These are phyloP conservation scores for Hypercompe scribonia DNA, from an alignment of 2,888 invertebrate species.

Conservation along the genomic window DNA sequence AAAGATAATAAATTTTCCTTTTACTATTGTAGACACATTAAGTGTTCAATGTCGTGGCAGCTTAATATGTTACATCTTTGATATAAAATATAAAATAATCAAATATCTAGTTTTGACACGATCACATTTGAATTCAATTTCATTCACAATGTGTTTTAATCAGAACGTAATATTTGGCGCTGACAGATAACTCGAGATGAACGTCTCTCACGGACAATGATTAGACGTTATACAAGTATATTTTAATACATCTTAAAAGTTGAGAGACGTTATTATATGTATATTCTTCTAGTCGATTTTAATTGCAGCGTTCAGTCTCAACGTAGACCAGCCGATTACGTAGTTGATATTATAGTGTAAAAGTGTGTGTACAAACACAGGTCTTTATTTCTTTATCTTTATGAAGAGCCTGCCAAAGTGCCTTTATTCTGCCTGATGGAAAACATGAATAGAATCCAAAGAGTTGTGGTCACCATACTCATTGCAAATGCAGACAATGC, in stretches of 20 bases:
- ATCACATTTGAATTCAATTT: slow-evolving; percentile 38
- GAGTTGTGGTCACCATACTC: too few species aligned
- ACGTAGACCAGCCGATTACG: too few species aligned
- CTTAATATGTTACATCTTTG: not conserved
- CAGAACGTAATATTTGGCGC: slow-evolving; percentile 47
- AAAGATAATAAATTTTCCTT: not conserved
- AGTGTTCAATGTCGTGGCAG: not conserved
- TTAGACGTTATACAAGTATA: slow-evolving; percentile 20
- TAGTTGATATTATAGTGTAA: too few species aligned
- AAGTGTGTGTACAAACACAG: too few species aligned
- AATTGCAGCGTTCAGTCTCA: too few species aligned
- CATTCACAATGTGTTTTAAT: slow-evolving; percentile 44
- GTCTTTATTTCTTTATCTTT: too few species aligned
- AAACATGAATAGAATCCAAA: too few species aligned
- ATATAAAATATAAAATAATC: not conserved
- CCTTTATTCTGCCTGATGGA: too few species aligned
- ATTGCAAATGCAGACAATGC: too few species aligned
- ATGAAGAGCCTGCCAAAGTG: too few species aligned
- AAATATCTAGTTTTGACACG: slow-evolving; percentile 3
- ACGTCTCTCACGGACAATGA: slow-evolving; percentile 24
- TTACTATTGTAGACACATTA: not conserved
- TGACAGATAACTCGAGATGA: slow-evolving; percentile 41
- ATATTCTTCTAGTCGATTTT: too few species aligned
- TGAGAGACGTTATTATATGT: not conserved
- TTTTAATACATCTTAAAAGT: slow-evolving; percentile 7